A percentile compares a stretch with the other conserved stretches of the same genome.
phyloP scores from a whole-genome alignment of 1,140 invertebrate species.

The Ridgeia piscesae region DNA sequence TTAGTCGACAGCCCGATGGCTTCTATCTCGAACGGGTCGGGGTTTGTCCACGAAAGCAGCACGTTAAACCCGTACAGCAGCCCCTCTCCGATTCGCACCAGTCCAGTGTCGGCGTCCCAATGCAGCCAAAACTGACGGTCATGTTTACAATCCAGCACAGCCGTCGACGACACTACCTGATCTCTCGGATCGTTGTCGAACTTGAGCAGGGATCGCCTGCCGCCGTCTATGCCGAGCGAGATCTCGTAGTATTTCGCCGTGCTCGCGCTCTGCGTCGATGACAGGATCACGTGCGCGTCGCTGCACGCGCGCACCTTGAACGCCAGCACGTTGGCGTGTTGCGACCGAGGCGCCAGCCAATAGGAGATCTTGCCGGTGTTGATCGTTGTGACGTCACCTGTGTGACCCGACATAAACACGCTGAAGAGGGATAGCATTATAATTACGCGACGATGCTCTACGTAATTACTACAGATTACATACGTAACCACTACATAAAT shows the following conservation, averaged over 20 bases:
- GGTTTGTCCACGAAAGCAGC: neutral
- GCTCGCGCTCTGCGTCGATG: neutral
- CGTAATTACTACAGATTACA: too few relatives aligned
- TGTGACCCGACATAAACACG: neutral
- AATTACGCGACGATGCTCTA: too few relatives aligned
- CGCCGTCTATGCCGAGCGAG: neutral
- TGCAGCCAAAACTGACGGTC: neutral
- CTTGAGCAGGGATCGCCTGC: neutral
- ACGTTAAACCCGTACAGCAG: neutral
- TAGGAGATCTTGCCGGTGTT: neutral
- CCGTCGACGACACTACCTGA: neutral
- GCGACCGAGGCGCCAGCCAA: neutral
- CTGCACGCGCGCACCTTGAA: conserved; percentile 19
- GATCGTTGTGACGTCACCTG: neutral
- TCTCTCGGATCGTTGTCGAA: neutral
- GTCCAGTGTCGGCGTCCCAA: neutral
- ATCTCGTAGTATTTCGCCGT: neutral
- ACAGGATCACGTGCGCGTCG: conserved; percentile 17
- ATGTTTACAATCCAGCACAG: neutral
- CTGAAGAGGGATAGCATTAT: neutral
- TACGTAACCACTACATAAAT: too few relatives aligned
- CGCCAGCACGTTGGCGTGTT: neutral
- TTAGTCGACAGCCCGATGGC: neutral
- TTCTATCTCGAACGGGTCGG: neutral
- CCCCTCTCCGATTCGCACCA: neutral